These are phyloP conservation scores for Coenonympha arcania DNA, from an alignment of 2,888 invertebrate species.

Conservation along the genomic window DNA sequence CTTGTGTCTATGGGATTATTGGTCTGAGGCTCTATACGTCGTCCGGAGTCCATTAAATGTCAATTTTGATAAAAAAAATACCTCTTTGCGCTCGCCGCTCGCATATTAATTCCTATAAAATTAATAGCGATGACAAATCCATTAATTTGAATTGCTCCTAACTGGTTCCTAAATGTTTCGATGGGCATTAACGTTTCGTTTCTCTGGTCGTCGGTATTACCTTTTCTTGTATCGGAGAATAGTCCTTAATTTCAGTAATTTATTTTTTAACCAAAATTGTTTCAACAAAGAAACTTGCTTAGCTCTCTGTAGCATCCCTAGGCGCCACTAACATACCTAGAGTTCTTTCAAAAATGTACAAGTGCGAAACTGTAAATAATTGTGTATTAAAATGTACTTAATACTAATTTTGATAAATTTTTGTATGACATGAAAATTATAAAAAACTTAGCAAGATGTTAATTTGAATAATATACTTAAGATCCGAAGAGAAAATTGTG, in stretches of 20 bases:
- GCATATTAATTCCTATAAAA: conserved; percentile 72
- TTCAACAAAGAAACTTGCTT: too few species aligned
- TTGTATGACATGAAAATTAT: too few species aligned
- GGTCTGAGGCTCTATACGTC: conserved; percentile 56
- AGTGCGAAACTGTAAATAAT: too few species aligned
- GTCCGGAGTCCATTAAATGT: conserved; percentile 64
- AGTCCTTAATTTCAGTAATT: conserved; percentile 5
- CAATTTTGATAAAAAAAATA: conserved; percentile 57
- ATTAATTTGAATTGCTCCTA: conserved; percentile 66
- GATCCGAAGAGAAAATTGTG: too few species aligned
- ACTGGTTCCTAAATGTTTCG: conserved; percentile 34
- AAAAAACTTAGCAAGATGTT: too few species aligned
- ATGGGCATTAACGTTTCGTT: conserved; percentile 9
- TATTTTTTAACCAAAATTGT: too few species aligned
- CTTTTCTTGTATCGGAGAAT: not conserved
- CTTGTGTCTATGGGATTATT: too few species aligned
- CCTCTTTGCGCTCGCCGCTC: conserved; percentile 66
- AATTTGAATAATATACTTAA: too few species aligned
- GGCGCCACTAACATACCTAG: not conserved
- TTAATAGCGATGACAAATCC: conserved; percentile 74
- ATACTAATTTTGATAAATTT: too few species aligned
- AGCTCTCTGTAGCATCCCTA: too few species aligned
- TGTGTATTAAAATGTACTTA: too few species aligned
- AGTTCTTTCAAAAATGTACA: too few species aligned
- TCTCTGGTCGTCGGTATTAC: conserved; percentile 4